phyloP scores from a whole-genome alignment of 2,888 invertebrate species.

The Caenorhabditis macrosperma region DNA sequence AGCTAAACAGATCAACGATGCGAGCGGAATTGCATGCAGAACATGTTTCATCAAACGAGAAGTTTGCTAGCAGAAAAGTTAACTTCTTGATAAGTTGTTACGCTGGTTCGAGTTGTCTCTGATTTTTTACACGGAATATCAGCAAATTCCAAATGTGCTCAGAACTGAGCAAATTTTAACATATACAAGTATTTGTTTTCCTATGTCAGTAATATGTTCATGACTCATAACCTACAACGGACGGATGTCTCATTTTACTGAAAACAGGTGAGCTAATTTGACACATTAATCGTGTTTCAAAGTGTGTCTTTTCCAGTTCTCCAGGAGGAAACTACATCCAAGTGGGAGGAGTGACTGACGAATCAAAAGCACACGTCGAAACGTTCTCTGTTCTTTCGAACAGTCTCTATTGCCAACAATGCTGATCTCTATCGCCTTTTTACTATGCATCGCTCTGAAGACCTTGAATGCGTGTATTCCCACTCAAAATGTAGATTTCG shows the following conservation, averaged over 20 bases:
- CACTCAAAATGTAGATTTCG: constrained; percentile 14
- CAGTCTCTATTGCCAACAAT: background rate
- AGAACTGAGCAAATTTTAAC: no score
- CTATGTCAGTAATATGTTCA: no score
- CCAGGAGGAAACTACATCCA: background rate
- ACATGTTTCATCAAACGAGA: background rate
- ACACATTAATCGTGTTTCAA: background rate
- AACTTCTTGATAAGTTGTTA: no score
- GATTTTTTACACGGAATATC: no score
- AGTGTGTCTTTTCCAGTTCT: no score
- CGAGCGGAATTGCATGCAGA: background rate
- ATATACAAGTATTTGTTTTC: no score
- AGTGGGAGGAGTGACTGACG: background rate
- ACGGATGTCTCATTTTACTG: no score
- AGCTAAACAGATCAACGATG: background rate
- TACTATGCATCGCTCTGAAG: background rate
- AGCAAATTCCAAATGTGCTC: no score
- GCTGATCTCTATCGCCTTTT: background rate
- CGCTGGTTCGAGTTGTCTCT: no score
- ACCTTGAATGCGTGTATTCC: constrained; percentile 19
- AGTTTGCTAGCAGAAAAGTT: background rate
- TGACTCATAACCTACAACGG: no score
- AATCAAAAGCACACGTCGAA: background rate
- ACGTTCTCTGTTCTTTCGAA: background rate
- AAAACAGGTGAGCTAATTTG: background rate